Percentiles rank a stretch among this genome's conserved stretches.
phyloP scores from a whole-genome alignment of 2,888 invertebrate species.

The Acanthacorydalis orientalis region DNA sequence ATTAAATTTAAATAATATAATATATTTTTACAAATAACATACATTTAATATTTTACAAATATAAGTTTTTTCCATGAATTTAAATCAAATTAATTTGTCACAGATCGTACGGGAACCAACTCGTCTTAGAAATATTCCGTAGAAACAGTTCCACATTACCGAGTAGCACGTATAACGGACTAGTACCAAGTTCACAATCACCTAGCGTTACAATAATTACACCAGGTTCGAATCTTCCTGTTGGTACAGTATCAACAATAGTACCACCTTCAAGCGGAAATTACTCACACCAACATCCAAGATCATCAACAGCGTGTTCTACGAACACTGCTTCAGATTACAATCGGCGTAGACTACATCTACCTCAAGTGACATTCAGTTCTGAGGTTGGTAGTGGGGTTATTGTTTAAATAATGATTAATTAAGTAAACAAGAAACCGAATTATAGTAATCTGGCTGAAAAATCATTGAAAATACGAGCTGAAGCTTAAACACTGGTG shows the following conservation, averaged over 20 bases:
- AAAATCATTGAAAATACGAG: too few species aligned
- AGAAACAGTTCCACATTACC: slow-evolving; percentile 30
- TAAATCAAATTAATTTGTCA: slow-evolving; percentile 15
- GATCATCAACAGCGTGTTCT: slow-evolving; percentile 56
- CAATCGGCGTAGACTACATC: slow-evolving; percentile 43
- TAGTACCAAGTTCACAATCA: slow-evolving; percentile 16
- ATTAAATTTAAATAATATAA: too few species aligned
- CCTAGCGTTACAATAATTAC: slow-evolving; percentile 13
- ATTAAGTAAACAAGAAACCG: too few species aligned
- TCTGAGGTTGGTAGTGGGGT: slow-evolving; percentile 86
- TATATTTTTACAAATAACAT: too few species aligned
- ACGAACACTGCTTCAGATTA: slow-evolving; percentile 38
- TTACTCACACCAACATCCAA: slow-evolving; percentile 21
- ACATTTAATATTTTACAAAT: too few species aligned
- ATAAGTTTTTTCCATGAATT: too few species aligned
- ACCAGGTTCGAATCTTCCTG: slow-evolving; percentile 5
- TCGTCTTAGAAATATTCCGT: slow-evolving; percentile 56
- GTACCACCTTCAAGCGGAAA: slow-evolving; percentile 10
- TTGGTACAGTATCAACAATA: slow-evolving; percentile 7
- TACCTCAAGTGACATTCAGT: slow-evolving; percentile 73
- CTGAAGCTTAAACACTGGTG: too few species aligned
- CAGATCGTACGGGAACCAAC: slow-evolving; percentile 53
- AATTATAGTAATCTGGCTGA: too few species aligned
- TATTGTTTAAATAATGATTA: slow-evolving; percentile 41
- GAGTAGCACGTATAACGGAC: slow-evolving; percentile 29